Evolutionary conservation across 2,888 invertebrate genomes (phyloP), one percentile per base, ranked within the genome.

Genomic region (Timandra comae): DNA sequence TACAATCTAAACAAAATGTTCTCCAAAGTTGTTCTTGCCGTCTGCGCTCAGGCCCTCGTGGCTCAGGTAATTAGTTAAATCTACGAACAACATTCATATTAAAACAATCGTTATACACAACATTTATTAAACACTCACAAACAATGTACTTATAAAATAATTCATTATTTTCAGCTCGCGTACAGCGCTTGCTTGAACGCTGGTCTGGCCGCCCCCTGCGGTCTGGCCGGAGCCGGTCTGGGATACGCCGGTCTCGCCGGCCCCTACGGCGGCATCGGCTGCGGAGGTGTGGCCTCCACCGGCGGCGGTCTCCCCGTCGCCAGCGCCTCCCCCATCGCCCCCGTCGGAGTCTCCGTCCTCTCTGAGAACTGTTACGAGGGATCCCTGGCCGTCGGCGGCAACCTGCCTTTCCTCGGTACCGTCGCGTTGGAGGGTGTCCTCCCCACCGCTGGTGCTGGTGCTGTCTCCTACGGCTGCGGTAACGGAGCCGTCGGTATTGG

Each of bases 361-460:
- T 72, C 72, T 3, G 67, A 74, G 33, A 68, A 70, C 32, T 56
- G 45, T 2, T 63, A 66, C 7, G 53, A 58, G 29, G 69, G 69
- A 0, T 28, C 49, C 13, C 24, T 70, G 3, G 27, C 37, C 11
- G 53, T 62, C 1, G 44, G 41, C 12, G 69, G 69, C 3, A 44
- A 62, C 25, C 40, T 69, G 38, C 69, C 69, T 8, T 59, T 63
- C 49, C 30, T 69, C 29, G 55, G 63, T 5, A 51, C 60, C 23
- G 58, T 64, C 12, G 55, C 40, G 3, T 19, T 68, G 10, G 62
- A 69, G 7, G 69, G 67, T 0, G 35, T 47, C 5, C 29, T 63
- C 23, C 55, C 61, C 0, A 44, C 56, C 7, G 49, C 43, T 33
- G 69, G 67, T 0, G 43, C 50, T 2, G 60, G 56, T 3, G 52